Evolutionary conservation across 2,888 invertebrate species (phyloP), one percentile per base, ranked within the genome.

Genomic region (Hetaerina titia): DNA sequence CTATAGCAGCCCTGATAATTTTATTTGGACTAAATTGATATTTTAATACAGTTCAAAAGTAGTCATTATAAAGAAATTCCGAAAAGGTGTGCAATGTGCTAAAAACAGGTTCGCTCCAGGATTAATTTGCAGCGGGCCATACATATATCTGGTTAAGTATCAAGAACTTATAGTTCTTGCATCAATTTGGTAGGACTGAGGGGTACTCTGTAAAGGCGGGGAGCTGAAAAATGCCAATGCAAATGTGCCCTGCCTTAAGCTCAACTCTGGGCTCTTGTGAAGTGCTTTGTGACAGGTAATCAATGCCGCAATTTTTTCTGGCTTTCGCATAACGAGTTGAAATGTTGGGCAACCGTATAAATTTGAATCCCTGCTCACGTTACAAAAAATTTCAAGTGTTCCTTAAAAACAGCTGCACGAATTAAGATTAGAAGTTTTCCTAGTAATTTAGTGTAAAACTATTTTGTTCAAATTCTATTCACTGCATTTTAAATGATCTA

Each of bases 201-300:
- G 31, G 4, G 2, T 25, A 31, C 31, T 25, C 81, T 31, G 22
- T 81, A 81, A 13, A 81, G 81, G 31, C 11, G 69, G 9, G 69
- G 69, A n/a, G 22, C n/a, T 69, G n/a, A 69, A 69, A 69, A 5
- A 69, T 69, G 22, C 69, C 81, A 81, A 31, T 81, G 81, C 81
- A 81, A 81, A 81, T 81, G 11, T 81, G 9, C 31, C 11, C 31
- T 31, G 2, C 31, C 81, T 25, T 81, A 31, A 31, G 81, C 81
- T 81, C 15, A 31, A 11, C 81, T 22, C n/a, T 13, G 31, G 81
- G 81, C 81, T 31, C 31, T 31, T n/a, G 19, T 7, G 8, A 15
- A 81, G 81, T 81, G 25, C 81, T 31, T n/a, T 13, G 31, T 81
- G 81, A 81, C 81, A 81, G 81, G 81, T 22, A 81, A 81, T 81